phyloP scores from a whole-genome alignment of 1,140 invertebrate genomes.

The Plodia interpunctella region DNA sequence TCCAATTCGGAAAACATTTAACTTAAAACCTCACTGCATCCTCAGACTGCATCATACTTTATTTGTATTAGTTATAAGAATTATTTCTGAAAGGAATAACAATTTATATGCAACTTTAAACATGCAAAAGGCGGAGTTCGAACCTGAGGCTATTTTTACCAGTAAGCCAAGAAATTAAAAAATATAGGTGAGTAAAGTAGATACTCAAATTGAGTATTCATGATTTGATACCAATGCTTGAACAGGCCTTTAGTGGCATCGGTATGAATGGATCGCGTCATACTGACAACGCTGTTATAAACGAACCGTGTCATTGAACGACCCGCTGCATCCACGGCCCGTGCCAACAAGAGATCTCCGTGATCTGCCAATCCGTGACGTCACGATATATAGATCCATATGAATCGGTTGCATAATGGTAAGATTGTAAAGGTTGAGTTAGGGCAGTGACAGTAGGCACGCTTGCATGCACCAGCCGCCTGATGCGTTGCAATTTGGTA shows the following conservation, averaged over 20 bases:
- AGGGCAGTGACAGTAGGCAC: not conserved
- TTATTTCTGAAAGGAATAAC: too few species aligned
- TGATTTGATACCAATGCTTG: too few species aligned
- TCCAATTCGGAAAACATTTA: too few species aligned
- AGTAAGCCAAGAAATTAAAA: too few species aligned
- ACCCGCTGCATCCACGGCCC: slow-evolving; percentile 14
- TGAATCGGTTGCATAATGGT: slow-evolving; percentile 27
- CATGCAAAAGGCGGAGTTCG: too few species aligned
- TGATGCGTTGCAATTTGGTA: not conserved
- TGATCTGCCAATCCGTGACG: slow-evolving; percentile 25
- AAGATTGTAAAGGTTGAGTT: slow-evolving; percentile 16
- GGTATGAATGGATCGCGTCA: slow-evolving; percentile 56
- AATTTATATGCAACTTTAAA: too few species aligned
- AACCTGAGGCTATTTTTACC: too few species aligned
- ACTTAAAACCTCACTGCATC: too few species aligned
- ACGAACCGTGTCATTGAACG: slow-evolving; percentile 43
- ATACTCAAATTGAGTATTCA: too few species aligned
- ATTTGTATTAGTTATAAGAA: too few species aligned
- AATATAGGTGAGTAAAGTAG: too few species aligned
- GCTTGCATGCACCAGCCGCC: not conserved
- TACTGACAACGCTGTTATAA: slow-evolving; percentile 26
- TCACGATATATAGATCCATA: slow-evolving; percentile 21
- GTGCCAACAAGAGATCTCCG: slow-evolving; percentile 28
- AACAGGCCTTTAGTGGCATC: slow-evolving; percentile 12
- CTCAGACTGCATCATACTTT: too few species aligned